These are phyloP conservation scores for Tauraco erythrolophus DNA, from an alignment of 2,113 vertebrate species.

Conservation along the genomic window DNA sequence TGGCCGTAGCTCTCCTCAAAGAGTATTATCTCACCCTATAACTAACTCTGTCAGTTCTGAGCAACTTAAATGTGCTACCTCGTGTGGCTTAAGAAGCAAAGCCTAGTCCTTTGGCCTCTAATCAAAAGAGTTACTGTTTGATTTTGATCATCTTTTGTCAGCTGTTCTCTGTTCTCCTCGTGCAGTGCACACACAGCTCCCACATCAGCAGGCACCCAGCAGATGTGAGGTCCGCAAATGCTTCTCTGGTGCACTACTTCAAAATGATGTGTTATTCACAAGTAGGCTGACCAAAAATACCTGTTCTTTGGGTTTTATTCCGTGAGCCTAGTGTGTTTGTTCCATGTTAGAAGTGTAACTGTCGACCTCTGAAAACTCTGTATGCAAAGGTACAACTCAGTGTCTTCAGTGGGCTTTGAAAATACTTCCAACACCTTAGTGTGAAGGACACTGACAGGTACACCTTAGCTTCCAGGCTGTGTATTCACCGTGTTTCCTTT, in stretches of 20 bases:
- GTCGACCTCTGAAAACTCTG: neutral
- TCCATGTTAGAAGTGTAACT: neutral
- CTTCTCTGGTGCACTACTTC: neutral
- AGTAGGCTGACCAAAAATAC: neutral
- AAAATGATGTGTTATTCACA: neutral
- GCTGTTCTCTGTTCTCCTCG: neutral
- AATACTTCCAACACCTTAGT: neutral
- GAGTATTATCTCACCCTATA: neutral
- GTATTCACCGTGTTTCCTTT: neutral
- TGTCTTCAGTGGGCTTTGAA: neutral
- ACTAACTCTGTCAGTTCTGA: neutral
- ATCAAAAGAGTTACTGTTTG: neutral
- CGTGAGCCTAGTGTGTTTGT: neutral
- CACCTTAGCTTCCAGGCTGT: neutral
- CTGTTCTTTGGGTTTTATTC: neutral
- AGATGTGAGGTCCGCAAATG: neutral
- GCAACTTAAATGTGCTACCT: neutral
- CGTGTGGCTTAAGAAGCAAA: neutral
- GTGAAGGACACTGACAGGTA: neutral
- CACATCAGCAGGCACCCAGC: neutral
- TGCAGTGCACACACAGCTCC: neutral
- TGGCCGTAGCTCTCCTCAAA: neutral
- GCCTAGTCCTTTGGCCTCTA: neutral
- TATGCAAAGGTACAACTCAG: neutral
- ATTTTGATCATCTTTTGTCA: neutral